Conservation (phyloP, 2,888 invertebrate genomes). For the Lasius platythorax region DNA sequence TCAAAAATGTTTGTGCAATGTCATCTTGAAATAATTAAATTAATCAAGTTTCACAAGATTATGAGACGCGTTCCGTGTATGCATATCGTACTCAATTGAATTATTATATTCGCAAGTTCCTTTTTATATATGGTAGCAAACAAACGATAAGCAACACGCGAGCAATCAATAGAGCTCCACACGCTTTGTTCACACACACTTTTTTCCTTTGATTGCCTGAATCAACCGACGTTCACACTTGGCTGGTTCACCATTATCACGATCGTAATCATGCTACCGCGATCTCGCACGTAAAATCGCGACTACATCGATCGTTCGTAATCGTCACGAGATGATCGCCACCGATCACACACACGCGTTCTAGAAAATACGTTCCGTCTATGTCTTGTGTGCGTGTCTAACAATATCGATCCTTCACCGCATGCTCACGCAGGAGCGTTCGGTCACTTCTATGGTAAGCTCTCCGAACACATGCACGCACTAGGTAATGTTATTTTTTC, state of each 20-base stretch:
- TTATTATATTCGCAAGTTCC: not conserved
- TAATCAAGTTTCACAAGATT: not conserved
- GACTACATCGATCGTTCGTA: constrained; percentile 26
- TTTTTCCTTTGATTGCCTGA: constrained; percentile 26
- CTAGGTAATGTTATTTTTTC: constrained; percentile 85
- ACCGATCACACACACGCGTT: not conserved
- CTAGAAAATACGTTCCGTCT: constrained; percentile 37
- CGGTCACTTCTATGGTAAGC: constrained; percentile 85
- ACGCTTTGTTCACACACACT: constrained; percentile 37
- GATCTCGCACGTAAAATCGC: constrained; percentile 41
- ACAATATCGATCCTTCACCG: constrained; percentile 74
- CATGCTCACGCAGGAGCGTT: constrained; percentile 84
- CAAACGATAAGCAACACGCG: constrained; percentile 29
- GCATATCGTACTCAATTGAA: not conserved
- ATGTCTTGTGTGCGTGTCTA: constrained; percentile 67
- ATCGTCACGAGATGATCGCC: constrained; percentile 50
- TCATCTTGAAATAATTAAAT: not conserved
- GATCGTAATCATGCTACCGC: constrained; percentile 31
- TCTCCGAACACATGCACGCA: constrained; percentile 85
- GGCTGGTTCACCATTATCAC: constrained; percentile 31
- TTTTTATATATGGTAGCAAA: not conserved
- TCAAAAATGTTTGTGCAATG: not conserved
- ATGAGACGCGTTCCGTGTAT: not conserved
- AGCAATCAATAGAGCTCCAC: constrained; percentile 31
- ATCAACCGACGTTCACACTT: constrained; percentile 39